phyloP scores from a whole-genome alignment of 2,888 invertebrate genomes.

The Noctua pronuba region DNA sequence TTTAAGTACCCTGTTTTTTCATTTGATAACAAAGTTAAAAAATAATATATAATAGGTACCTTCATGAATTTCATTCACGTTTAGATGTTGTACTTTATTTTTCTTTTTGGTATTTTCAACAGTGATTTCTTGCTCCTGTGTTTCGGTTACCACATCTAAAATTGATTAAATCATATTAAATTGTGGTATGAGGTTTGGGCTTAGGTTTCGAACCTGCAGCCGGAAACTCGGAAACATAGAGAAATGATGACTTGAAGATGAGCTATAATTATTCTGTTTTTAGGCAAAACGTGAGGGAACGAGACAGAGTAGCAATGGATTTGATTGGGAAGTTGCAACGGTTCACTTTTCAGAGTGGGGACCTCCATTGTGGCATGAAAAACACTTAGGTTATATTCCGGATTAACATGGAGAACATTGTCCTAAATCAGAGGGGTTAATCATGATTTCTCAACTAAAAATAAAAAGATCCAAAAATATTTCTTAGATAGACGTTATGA shows the following conservation, averaged over 20 bases:
- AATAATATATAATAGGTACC: constrained; percentile 32
- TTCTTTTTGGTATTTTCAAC: constrained; percentile 48
- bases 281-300: neutral
- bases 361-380: neutral
- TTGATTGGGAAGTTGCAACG: neutral
- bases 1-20: neutral
- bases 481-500: neutral
- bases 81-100: constrained; percentile 28
- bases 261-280: neutral
- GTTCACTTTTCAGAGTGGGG: neutral
- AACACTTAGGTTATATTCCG: neutral
- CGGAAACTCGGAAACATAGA: neutral
- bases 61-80: constrained; percentile 32
- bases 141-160: constrained; percentile 32
- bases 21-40: neutral
- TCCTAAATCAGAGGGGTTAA: neutral
- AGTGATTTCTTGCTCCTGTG: constrained; percentile 26
- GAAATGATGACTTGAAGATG: neutral
- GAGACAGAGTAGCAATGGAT: neutral
- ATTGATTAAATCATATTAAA: constrained; percentile 11
- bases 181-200: neutral
- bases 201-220: neutral
- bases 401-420: neutral
- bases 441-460: neutral
- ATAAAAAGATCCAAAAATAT: neutral